Evolutionary conservation across 2,797 vertebrate species (phyloP).

Genomic region (Pachyuromys duprasi): DNA sequence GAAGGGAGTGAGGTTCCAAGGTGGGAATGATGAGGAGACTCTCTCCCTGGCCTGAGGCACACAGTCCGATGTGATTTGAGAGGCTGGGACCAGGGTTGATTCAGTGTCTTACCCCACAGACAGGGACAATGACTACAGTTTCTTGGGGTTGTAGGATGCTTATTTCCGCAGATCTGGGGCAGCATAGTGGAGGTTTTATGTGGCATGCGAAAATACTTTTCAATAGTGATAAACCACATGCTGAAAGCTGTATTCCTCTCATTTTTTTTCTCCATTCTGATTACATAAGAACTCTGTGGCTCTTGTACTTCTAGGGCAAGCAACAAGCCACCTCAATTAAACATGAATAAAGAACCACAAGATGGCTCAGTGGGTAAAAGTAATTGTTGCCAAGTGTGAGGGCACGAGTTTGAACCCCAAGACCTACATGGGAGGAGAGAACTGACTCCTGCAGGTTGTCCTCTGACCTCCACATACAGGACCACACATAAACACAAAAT

Average conservation of each 20-base stretch:
- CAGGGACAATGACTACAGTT: not conserved
- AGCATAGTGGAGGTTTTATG: not conserved
- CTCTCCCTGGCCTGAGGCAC: too few species aligned
- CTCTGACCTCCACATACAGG: not conserved
- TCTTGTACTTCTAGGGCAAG: too few species aligned
- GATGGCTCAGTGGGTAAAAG: not conserved
- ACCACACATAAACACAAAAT: not conserved
- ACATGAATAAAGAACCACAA: not conserved
- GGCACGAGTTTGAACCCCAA: not conserved
- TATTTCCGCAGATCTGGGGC: not conserved
- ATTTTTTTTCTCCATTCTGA: not conserved
- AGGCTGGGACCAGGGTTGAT: not conserved
- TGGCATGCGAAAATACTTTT: not conserved
- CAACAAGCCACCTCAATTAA: not conserved
- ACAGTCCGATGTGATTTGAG: not conserved
- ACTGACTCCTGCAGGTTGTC: not conserved
- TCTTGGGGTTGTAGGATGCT: not conserved
- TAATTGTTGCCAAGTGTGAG: not conserved
- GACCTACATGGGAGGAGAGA: not conserved
- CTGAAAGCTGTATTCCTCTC: not conserved
- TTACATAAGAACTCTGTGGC: not conserved
- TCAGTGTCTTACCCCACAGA: not conserved
- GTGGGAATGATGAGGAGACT: not conserved
- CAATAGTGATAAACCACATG: not conserved
- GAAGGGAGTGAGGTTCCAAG: not conserved